These are phyloP conservation scores for Paragorgia papillata DNA, from an alignment of 92 coral and sea anemone species.

Conservation along the genomic window DNA sequence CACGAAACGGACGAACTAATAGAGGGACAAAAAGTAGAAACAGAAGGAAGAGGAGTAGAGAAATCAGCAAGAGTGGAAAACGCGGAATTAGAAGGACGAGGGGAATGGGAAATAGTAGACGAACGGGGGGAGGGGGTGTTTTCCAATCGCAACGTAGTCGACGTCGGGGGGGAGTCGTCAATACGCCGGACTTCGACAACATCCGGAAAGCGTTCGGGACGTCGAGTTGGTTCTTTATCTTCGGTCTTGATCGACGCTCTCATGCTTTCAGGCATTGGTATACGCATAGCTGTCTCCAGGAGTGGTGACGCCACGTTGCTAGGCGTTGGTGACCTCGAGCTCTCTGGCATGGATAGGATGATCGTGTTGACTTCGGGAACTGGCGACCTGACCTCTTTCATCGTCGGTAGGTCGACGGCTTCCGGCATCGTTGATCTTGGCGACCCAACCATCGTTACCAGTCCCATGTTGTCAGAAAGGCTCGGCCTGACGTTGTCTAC, in stretches of 20 bases:
- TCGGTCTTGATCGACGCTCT: conserved; percentile 15
- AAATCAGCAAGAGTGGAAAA: not conserved
- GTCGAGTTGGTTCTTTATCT: not conserved
- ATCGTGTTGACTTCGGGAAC: not conserved
- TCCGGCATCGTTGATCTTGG: not conserved
- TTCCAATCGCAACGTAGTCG: not conserved
- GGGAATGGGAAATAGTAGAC: not conserved
- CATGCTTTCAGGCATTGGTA: conserved; percentile 6
- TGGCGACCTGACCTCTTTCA: not conserved
- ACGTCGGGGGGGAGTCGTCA: not conserved
- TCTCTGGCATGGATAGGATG: conserved; percentile 1
- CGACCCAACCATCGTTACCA: conserved; percentile 13
- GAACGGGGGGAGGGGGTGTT: not conserved
- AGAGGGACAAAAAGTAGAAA: not conserved
- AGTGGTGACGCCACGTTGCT: not conserved
- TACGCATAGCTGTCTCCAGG: not conserved
- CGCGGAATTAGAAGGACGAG: not conserved
- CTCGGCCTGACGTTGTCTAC: not conserved
- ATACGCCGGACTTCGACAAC: not conserved
- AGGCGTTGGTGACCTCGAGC: not conserved
- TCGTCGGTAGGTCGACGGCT: not conserved
- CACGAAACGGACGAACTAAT: not conserved
- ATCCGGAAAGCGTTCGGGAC: not conserved
- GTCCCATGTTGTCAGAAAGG: not conserved
- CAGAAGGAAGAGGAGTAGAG: not conserved